phyloP scores from a whole-genome alignment of 2,113 vertebrate species.

The Lethenteron camtschaticum region DNA sequence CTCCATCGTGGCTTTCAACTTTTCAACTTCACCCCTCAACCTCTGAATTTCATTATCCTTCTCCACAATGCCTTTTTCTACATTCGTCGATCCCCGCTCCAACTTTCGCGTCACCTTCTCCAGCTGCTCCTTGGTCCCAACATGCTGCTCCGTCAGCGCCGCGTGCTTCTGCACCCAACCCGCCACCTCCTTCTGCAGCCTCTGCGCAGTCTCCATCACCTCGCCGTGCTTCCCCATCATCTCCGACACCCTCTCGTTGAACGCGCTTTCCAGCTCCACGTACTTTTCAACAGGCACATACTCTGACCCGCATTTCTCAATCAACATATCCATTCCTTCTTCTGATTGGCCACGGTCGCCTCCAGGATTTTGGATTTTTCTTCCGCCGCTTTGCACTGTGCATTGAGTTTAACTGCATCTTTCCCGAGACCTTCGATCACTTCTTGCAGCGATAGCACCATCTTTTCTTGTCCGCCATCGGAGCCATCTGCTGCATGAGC shows the following conservation, averaged over 20 bases:
- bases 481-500: no score
- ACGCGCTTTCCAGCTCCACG: not conserved
- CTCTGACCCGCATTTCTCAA: not conserved
- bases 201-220: not conserved
- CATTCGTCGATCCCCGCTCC: not conserved
- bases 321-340: not conserved
- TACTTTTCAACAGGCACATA: constrained; percentile 1
- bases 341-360: not conserved
- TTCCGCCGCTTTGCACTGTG: constrained; percentile 1
- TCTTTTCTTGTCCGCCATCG: no score
- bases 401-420: not conserved
- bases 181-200: not conserved
- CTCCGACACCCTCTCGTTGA: constrained; percentile 4
- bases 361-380: not conserved
- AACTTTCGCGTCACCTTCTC: constrained; percentile 2
- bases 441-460: not conserved
- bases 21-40: constrained; percentile 35
- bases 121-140: not conserved
- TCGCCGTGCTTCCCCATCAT: not conserved
- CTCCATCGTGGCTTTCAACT: constrained; percentile 28
- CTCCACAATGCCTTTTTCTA: constrained; percentile 11
- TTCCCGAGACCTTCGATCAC: not conserved
- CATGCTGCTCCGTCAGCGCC: not conserved
- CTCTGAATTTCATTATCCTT: constrained; percentile 26
- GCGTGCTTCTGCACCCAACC: not conserved